Evolutionary conservation across 2,888 invertebrate species (phyloP), one percentile per base, ranked within the genome.

Genomic region (Hydropsyche betteni): DNA sequence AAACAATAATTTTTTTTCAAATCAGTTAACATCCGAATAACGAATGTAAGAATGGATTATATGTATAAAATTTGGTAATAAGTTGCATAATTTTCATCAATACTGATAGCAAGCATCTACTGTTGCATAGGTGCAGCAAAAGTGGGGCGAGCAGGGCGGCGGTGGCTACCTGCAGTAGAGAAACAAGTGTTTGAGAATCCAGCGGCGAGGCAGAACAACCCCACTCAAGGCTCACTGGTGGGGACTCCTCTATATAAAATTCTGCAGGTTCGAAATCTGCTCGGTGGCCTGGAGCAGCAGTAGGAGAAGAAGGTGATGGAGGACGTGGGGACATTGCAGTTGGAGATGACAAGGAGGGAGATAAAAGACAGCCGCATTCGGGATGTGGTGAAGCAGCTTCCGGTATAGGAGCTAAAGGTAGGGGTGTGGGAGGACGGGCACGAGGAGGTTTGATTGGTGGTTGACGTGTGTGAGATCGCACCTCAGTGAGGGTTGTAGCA

Each of bases 171-270:
- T 85, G 84, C 80, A 85, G 84, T 77, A 84, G 83, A 80, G 83
- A 83, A 81, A 85, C 83, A 81, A 85, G 82, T 81, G 84, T 84
- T 81, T 84, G 84, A 78, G 77, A 72, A 64, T 78, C 77, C 73
- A 73, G 69, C 64, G 76, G 76, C 58, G 77, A 80, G 70, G 73
- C 77, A 75, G 77, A 68, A 70, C 89, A 88, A 86, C 90, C 90
- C 86, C 90, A 91, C 82, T 91, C 92, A 86, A 93, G 90, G 84
- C 94, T 94, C 82, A 94, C 93, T 77, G 94, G 94, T 86, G 94
- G 89, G 80, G 94, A 94, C 85, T 95, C 95, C 83, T 95, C 95
- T 85, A 95, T 93, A 89, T 94, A 95, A 89, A 92, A 94, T 84
- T 95, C 94, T 69, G 94, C 93, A 83, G 90, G 91, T 82, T 91